These are phyloP conservation scores for Pocota personata DNA, from an alignment of 2,888 invertebrate species.

Conservation along the genomic window DNA sequence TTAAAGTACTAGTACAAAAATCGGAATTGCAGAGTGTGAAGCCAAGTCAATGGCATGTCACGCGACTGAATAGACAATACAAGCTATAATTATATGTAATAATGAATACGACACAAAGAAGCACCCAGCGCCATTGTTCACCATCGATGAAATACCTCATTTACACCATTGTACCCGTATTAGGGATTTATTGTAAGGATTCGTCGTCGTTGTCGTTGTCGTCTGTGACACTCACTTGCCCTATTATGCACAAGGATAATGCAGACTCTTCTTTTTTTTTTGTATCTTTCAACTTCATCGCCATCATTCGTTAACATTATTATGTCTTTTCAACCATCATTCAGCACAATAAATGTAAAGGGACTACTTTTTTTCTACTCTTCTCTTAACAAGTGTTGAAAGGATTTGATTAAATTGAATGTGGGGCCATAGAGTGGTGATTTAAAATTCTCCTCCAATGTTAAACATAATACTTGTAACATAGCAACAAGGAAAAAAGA, in stretches of 20 bases:
- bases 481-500: not conserved
- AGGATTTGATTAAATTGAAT: slow-evolving; percentile 12
- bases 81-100: slow-evolving; percentile 11
- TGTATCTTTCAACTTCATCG: not conserved
- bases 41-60: not conserved
- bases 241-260: not conserved
- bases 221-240: not conserved
- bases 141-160: slow-evolving; percentile 8
- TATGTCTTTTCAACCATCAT: slow-evolving; percentile 14
- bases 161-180: slow-evolving; percentile 32
- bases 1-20: not conserved
- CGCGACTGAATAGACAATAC: slow-evolving; percentile 15
- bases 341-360: slow-evolving; percentile 1
- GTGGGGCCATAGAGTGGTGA: not conserved
- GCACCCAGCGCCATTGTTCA: not conserved
- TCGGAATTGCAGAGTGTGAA: not conserved
- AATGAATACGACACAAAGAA: slow-evolving; percentile 10
- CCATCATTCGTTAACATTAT: slow-evolving; percentile 24
- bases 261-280: not conserved
- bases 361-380: too few species aligned
- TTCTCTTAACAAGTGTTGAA: slow-evolving; percentile 42
- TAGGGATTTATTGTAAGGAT: slow-evolving; percentile 27
- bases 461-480: not conserved
- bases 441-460: not conserved
- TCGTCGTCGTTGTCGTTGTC: not conserved